A percentile compares a stretch with the other conserved stretches of the same genome.
These are phyloP conservation scores for Petrocephalus schoutedeni DNA, from an alignment of 2,797 vertebrate genomes.

Conservation along the genomic window DNA sequence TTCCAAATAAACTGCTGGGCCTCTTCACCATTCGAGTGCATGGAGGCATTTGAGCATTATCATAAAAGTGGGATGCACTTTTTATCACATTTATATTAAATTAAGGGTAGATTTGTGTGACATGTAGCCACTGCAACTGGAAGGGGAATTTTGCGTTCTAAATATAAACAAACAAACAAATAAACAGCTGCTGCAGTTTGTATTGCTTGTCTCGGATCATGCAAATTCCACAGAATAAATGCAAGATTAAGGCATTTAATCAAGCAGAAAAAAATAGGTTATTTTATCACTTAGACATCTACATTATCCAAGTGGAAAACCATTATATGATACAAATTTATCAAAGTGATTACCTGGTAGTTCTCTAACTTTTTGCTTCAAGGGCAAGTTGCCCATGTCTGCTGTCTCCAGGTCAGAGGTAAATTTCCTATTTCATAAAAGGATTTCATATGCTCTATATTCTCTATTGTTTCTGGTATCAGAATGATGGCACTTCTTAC, in stretches of 20 bases:
- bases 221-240: constrained; percentile 50
- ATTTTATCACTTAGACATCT: constrained; percentile 57
- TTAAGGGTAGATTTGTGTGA: not conserved
- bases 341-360: constrained; percentile 56
- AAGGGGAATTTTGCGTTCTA: not conserved
- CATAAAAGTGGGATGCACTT: not conserved
- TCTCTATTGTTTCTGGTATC: not conserved
- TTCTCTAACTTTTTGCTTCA: constrained; percentile 39
- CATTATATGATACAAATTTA: constrained; percentile 56
- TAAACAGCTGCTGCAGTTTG: constrained; percentile 17
- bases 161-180: not conserved
- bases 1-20: not conserved
- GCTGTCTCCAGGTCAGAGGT: not conserved
- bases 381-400: constrained; percentile 37
- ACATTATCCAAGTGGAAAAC: constrained; percentile 64
- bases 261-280: constrained; percentile 46
- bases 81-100: not conserved
- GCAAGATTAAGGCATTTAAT: constrained; percentile 64
- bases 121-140: not conserved
- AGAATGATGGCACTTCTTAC: not conserved
- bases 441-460: not conserved
- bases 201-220: constrained; percentile 49
- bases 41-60: not conserved
- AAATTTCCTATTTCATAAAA: not conserved
- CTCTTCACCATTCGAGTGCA: not conserved